Conservation (phyloP, 2,113 vertebrate genomes). For the Cottus gobio region DNA sequence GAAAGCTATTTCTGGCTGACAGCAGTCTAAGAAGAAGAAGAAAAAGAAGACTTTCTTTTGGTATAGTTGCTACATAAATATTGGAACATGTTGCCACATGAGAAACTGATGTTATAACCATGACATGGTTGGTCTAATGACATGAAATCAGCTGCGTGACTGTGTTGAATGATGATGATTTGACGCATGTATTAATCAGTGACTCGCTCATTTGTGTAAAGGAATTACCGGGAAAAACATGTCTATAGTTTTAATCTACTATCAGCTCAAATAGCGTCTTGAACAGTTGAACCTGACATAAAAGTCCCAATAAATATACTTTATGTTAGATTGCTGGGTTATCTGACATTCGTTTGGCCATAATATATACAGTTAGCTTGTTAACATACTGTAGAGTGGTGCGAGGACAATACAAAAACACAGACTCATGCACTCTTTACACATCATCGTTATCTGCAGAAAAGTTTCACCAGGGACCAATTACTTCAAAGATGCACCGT, state of each 20-base stretch:
- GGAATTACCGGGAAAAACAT: not conserved
- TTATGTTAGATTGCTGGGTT: not conserved
- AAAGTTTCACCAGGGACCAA: conserved; percentile 36
- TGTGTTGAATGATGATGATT: not conserved
- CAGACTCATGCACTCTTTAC: not conserved
- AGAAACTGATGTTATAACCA: not conserved
- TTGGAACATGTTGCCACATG: not conserved
- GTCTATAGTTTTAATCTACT: not conserved
- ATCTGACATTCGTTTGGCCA: not conserved
- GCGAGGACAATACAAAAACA: not conserved
- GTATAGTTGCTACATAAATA: not conserved
- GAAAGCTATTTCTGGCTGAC: not conserved
- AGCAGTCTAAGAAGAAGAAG: not conserved
- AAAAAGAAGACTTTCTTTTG: not conserved
- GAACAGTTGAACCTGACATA: not conserved
- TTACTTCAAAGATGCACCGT: conserved; percentile 29
- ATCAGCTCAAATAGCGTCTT: not conserved
- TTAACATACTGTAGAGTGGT: not conserved
- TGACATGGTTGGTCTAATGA: conserved; percentile 4
- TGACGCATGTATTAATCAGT: conserved; percentile 1
- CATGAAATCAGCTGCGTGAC: not conserved
- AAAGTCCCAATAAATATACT: conserved; percentile 5
- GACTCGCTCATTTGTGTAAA: not conserved
- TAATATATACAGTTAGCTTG: not conserved
- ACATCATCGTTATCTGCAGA: conserved; percentile 24